These are phyloP conservation scores for Ispidina lecontei DNA, from an alignment of 2,797 vertebrate species.

Conservation along the genomic window DNA sequence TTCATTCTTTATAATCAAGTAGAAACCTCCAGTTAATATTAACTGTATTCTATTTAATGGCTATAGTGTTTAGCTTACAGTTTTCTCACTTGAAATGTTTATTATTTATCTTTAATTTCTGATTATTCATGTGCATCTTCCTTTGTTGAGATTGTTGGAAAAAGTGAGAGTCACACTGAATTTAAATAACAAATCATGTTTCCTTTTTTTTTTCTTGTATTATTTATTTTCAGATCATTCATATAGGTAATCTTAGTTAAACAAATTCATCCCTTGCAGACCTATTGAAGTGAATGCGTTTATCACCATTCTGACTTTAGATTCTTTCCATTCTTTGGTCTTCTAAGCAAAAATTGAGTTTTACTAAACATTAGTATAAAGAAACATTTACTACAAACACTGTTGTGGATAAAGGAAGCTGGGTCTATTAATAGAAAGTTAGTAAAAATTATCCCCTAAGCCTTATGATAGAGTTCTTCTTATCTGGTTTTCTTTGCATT, in stretches of 20 bases:
- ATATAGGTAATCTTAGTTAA: not conserved
- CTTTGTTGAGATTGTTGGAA: not conserved
- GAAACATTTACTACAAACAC: not conserved
- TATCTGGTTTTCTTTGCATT: not conserved
- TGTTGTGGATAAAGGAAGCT: not conserved
- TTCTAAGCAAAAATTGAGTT: not conserved
- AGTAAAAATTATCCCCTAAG: not conserved
- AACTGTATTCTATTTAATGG: not conserved
- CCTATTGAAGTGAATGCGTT: not conserved
- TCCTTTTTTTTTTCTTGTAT: not conserved
- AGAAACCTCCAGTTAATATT: not conserved
- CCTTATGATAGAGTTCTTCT: not conserved
- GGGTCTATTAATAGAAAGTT: not conserved
- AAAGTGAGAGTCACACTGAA: not conserved
- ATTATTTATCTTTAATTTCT: not conserved
- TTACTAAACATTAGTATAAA: not conserved
- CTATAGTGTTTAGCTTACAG: not conserved
- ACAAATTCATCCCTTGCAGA: not conserved
- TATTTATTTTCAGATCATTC: not conserved
- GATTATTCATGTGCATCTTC: not conserved
- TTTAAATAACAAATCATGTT: not conserved
- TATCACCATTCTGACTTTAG: not conserved
- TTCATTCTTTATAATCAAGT: not conserved
- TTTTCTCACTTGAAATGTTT: not conserved
- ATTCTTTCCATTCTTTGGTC: not conserved